These are phyloP conservation scores for Anolis carolinensis DNA, from an alignment of 2,113 vertebrate species.

Conservation along the genomic window DNA sequence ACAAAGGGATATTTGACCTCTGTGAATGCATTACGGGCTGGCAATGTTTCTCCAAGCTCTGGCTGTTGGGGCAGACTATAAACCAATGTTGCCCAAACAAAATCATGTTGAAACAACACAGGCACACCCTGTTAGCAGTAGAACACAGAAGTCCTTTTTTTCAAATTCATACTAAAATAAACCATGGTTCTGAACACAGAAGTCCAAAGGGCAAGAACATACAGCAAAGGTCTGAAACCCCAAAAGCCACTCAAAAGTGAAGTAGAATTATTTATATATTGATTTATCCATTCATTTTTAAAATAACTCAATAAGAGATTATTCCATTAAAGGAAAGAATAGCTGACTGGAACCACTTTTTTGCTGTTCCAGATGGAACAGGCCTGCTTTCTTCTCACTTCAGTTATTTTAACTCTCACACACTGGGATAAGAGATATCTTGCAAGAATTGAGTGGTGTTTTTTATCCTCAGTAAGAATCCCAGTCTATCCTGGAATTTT, in stretches of 20 bases:
- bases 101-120: constrained; percentile 34
- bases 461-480: too few species aligned
- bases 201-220: not conserved
- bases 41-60: constrained; percentile 27
- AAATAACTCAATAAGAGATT: not conserved
- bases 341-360: too few species aligned
- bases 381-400: not conserved
- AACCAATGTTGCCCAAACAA: constrained; percentile 44
- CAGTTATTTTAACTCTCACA: not conserved
- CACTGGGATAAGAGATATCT: too few species aligned
- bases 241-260: not conserved
- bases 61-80: constrained; percentile 25
- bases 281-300: not conserved
- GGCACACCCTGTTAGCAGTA: not conserved
- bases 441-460: too few species aligned
- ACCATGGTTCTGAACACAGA: not conserved
- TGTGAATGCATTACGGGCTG: constrained; percentile 29
- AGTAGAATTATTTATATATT: not conserved
- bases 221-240: not conserved
- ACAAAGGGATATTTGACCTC: constrained; percentile 15
- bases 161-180: not conserved
- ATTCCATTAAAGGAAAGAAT: not conserved
- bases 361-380: not conserved
- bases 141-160: not conserved
- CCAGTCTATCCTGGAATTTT: too few species aligned